Base-by-base conservation (phyloP, 2,888 invertebrate species). In the Eupithecia exiguata region DNA sequence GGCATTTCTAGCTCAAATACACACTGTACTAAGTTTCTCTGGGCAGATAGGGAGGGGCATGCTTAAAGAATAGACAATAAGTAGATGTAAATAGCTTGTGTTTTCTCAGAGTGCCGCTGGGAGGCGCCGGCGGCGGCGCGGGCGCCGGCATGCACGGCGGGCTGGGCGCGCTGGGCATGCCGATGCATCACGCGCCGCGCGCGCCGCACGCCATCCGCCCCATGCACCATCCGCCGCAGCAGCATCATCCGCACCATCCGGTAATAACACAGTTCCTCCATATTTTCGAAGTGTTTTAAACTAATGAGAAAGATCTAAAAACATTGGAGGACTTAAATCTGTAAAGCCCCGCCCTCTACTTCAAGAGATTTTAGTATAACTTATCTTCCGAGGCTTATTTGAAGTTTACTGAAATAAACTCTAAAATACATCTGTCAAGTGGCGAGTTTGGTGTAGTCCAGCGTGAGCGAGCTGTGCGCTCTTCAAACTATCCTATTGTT, bases 201-300 rank as follows among this genome's bases (percentile, higher is more conserved):
- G 89, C 91, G 53, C 92, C 92, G 74, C 93, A 92, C 78, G 86
- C 91, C 74, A 91, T 92, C 84, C 87, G 92, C 74, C 86, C 93
- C 77, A 91, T 93, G 91, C 87, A 85, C 71, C 93, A 92, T 82
- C 92, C 90, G 83, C 90, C 90, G 81, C 89, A 88, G 74, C 80
- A 87, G 78, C 93, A 92, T 73, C 75, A 70, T 38, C 63, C 70
- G 7, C 92, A 92, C 83, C 92, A 92, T 83, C 85, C 86, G 74
- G 86, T 91, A 80, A 89, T 53, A 46, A 16, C 6, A 43, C 43
- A 16, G 5, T 18, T 14, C 16, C 5, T 14, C 16, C 16, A 43
- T 43, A 36, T 40, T 40, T 40, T 12, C 40, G 12, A 12, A 40
- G 40, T 12, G 1, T 12, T 12, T 10, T 1, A 40, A n/a, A n/a